A percentile compares a stretch with the other conserved stretches of the same genome.
phyloP scores from a whole-genome alignment of 1,140 invertebrate genomes.

The Brachystomella parvula region DNA sequence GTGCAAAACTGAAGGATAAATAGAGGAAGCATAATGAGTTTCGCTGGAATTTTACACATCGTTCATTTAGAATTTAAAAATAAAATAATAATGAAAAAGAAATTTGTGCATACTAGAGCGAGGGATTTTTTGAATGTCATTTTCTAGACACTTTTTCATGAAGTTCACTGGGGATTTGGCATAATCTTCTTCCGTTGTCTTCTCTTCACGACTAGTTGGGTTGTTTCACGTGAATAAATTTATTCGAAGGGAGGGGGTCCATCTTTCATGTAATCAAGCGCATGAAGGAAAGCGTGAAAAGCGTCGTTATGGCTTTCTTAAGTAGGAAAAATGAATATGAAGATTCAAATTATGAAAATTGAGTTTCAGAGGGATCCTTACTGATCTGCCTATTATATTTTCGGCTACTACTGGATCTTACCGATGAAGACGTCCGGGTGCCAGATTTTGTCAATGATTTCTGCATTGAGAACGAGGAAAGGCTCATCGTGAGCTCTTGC shows the following conservation, averaged over 20 bases:
- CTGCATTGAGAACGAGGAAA: conserved; percentile 36
- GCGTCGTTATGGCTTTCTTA: background rate
- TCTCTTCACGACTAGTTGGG: background rate
- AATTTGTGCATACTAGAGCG: background rate
- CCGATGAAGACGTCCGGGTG: conserved; percentile 34
- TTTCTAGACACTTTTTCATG: background rate
- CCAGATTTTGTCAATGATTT: conserved; percentile 36
- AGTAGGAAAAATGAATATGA: background rate
- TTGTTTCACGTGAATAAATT: no score
- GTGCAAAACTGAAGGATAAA: background rate
- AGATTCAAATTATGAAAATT: background rate
- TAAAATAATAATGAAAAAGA: background rate
- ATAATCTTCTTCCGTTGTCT: background rate
- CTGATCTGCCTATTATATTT: no score
- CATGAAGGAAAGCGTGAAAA: background rate
- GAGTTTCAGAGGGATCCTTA: no score
- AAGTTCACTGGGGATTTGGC: background rate
- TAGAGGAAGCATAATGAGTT: background rate
- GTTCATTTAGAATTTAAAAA: background rate
- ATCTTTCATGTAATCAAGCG: no score
- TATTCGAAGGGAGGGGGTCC: no score
- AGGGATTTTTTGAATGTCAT: background rate
- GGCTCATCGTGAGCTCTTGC: conserved; percentile 15
- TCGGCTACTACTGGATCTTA: no score
- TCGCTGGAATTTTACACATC: background rate